Conservation (phyloP, 2,113 vertebrate genomes). For the Elaphurus davidianus region DNA sequence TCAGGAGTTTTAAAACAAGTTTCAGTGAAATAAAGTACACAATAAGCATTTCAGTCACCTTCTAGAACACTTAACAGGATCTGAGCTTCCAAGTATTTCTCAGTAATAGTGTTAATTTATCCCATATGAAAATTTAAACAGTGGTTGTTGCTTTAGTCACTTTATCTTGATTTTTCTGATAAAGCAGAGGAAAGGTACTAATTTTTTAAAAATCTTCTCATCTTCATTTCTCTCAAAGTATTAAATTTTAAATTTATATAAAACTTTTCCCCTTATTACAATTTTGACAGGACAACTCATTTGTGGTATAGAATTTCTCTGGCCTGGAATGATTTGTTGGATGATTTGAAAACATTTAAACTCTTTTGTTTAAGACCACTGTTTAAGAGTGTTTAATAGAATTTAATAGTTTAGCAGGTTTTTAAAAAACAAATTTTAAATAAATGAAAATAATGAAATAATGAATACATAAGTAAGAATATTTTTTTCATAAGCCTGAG, state of each 20-base stretch:
- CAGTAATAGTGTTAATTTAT: background rate
- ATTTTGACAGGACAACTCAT: background rate
- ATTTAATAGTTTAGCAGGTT: background rate
- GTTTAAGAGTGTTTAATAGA: background rate
- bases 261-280: background rate
- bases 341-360: conserved; percentile 1
- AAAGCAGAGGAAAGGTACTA: background rate
- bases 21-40: background rate
- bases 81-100: background rate
- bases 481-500: background rate
- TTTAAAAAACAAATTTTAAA: background rate
- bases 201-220: background rate
- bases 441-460: background rate
- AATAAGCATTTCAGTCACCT: background rate
- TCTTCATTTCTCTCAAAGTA: background rate
- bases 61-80: background rate
- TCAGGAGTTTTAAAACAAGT: background rate
- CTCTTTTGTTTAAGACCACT: background rate
- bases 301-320: conserved; percentile 10
- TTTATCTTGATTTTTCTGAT: background rate
- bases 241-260: conserved; percentile 6
- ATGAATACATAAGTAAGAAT: background rate
- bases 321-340: background rate
- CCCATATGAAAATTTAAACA: background rate
- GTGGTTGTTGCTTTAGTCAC: background rate